Conservation (phyloP, 37 sponge, comb jelly and placozoan species). For the Petrosia ficiformis region DNA sequence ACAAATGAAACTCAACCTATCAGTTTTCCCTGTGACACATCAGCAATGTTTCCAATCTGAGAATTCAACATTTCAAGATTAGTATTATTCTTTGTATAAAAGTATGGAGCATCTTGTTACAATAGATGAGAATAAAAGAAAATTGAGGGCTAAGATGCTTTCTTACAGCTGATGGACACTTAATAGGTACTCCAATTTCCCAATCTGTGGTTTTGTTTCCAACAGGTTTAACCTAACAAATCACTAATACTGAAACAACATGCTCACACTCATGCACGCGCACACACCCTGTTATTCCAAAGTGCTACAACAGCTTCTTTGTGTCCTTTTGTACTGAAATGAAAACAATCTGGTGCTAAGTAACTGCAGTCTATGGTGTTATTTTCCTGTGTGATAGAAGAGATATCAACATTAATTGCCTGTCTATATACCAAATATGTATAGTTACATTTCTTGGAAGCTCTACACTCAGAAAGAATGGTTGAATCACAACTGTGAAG, state of each 20-base stretch:
- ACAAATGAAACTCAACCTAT: no score
- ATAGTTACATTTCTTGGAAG: conserved; percentile 12
- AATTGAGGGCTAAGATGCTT: no score
- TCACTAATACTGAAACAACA: no score
- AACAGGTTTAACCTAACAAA: conserved; percentile 24
- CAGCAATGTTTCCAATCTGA: no score
- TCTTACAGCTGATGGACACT: conserved; percentile 17
- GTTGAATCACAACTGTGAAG: conserved; percentile 69
- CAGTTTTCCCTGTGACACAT: no score
- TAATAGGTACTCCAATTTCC: background rate
- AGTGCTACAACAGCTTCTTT: conserved; percentile 23
- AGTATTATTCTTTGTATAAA: no score
- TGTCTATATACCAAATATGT: background rate
- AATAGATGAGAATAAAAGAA: no score
- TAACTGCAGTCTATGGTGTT: conserved; percentile 22
- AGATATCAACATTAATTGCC: background rate
- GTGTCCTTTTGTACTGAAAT: conserved; percentile 56
- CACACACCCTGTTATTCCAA: conserved; percentile 79
- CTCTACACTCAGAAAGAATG: conserved; percentile 28
- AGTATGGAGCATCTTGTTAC: no score
- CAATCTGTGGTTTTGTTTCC: conserved; percentile 27
- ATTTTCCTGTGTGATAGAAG: conserved; percentile 1
- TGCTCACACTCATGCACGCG: no score
- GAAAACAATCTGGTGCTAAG: conserved; percentile 80
- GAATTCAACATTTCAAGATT: no score